Evolutionary conservation across 1,140 invertebrate species (phyloP).

Genomic region (Drosophila tani): DNA sequence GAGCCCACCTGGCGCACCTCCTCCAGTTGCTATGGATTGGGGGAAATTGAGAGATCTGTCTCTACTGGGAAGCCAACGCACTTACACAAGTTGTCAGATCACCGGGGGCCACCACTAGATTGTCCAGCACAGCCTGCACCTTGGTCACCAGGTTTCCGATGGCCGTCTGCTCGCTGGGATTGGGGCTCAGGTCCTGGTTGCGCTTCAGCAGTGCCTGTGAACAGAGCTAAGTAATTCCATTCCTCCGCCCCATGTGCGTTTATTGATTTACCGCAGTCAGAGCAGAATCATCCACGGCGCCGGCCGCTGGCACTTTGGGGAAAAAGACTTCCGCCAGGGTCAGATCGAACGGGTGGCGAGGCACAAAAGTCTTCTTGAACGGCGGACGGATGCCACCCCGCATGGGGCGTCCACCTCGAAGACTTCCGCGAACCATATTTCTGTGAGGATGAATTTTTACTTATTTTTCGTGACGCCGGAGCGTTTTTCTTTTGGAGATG

Average conservation of each 20-base stretch:
- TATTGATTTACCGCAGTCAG: slow-evolving; percentile 90
- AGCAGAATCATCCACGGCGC: slow-evolving; percentile 91
- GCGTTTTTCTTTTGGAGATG: slow-evolving; percentile 33
- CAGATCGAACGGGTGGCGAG: slow-evolving; percentile 95
- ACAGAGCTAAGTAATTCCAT: slow-evolving; percentile 25
- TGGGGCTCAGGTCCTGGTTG: slow-evolving; percentile 95
- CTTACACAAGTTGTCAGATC: slow-evolving; percentile 98
- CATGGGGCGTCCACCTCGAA: slow-evolving; percentile 88
- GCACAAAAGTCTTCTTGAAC: slow-evolving; percentile 90
- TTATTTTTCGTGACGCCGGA: slow-evolving; percentile 26
- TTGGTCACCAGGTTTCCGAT: slow-evolving; percentile 97
- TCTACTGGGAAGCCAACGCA: slow-evolving; percentile 65
- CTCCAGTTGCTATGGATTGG: slow-evolving; percentile 92
- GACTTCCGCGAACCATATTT: slow-evolving; percentile 79
- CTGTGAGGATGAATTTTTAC: slow-evolving; percentile 71
- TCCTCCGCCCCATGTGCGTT: slow-evolving; percentile 5
- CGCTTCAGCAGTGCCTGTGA: slow-evolving; percentile 93
- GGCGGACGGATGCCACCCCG: slow-evolving; percentile 89
- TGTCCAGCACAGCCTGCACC: slow-evolving; percentile 96
- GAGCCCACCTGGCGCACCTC: slow-evolving; percentile 98
- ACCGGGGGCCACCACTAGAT: slow-evolving; percentile 96
- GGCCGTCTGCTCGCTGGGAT: slow-evolving; percentile 94
- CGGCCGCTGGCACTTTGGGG: slow-evolving; percentile 92
- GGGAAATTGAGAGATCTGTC: background rate
- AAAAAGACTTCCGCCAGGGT: slow-evolving; percentile 94